Evolutionary conservation across 2,113 vertebrate species (phyloP), one percentile per base, ranked within the genome.

Genomic region (Heterochromis multidens): DNA sequence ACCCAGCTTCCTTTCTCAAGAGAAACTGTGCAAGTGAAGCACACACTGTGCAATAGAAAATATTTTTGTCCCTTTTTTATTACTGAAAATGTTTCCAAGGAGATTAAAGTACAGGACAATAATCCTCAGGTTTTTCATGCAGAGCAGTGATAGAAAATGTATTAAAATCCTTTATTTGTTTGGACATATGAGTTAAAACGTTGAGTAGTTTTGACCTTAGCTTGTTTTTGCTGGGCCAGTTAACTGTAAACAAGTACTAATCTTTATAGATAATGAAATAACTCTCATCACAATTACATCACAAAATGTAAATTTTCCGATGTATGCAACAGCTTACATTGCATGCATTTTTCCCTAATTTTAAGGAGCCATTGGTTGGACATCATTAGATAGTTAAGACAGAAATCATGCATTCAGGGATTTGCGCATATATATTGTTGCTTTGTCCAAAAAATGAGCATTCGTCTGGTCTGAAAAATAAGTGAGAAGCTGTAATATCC

Each of bases 1-100:
- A 79, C 77, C 43, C 72, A 74, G 82, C 78, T 87, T 85, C 79
- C 72, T 78, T 67, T 89, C 86, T 79, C 78, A 83, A 89, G 76
- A 88, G 80, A 43, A 84, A 83, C 84, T 74, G 79, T 79, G 67
- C 58, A 88, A 89, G 77, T 72, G 80, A 84, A 81, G n/a, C 57
- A 78, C 80, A 70, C 62, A 74, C 65, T 80, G 40, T 79, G 62
- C 84, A 81, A 61, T 58, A 78, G 40, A 81, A 84, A 83, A 59
- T 81, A 21, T 27, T 83, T 88, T 85, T 80, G 16, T 33, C n/a
- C 40, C 61, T 77, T 76, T 58, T 59, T 81, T 87, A 79, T 76
- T 35, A 35, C 40, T 7, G 29, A 74, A 88, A 82, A 80, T 77
- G 79, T 49, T 83, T 86, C 80, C 77, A 79, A 85, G 80, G 29